Evolutionary conservation across 2,113 vertebrate species (phyloP), one percentile per base, ranked within the genome.

Genomic region (Corythornis madagascariensis): DNA sequence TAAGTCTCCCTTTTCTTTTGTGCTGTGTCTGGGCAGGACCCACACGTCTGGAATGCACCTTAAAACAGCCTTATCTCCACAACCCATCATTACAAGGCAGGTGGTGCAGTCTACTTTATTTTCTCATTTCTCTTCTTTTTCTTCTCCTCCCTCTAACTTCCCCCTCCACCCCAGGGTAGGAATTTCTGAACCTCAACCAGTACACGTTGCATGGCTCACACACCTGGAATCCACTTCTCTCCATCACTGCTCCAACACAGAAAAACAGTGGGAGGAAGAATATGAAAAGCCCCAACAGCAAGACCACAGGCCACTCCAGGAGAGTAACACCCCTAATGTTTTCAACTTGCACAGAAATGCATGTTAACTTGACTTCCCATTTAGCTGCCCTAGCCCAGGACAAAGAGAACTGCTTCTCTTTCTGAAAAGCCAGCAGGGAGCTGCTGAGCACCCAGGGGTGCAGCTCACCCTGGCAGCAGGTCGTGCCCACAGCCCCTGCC

Each of bases 1-100:
- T 94, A 89, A 94, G 81, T 72, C 90, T 93, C 88, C 47, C 64
- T 95, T 88, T 78, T 76, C 88, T 94, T 81, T 84, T 65, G 89
- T 73, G 95, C 81, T 70, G 59, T 94, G 98, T 77, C 97, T 93
- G 95, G 97, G 93, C 97, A 97, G 93, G 98, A 96, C 95, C 86
- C 71, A 29, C 35, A 83, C 70, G 96, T 94, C 93, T 97, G 98
- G 97, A 97, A 98, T 97, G 98, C 83, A 77, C 83, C 96, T 95
- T 90, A 76, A 94, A 96, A 76, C 96, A 96, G 88, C 92, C 95
- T 98, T 97, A 97, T 97, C 97, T 94, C 47, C 90, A 85, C 90
- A 97, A 93, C 92, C 76, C 33, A 98, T 98, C 97, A 96, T 97
- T 97, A 98, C 94, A 96, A 45, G 95, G 97, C 98, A 98, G 98